A percentile compares a stretch with the other conserved stretches of the same genome.
Conservation (phyloP, 2,797 vertebrate genomes). For the Dipus sagitta region DNA sequence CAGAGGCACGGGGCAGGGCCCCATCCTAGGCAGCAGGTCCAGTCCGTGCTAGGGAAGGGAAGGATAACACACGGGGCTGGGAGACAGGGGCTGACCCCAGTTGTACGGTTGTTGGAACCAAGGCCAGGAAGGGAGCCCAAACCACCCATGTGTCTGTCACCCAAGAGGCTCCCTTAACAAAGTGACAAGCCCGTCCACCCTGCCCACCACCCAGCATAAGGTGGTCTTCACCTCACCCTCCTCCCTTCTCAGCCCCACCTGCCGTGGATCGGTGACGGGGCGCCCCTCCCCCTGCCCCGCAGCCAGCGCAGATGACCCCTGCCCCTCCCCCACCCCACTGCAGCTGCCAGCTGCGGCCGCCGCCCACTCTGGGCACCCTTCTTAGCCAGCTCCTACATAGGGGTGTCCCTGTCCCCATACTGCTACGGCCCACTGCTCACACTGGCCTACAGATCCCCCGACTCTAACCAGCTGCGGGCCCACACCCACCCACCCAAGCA, state of each 20-base stretch:
- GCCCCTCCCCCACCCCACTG: not conserved
- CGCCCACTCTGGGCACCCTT: not conserved
- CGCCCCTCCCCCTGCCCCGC: not conserved
- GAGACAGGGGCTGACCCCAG: not conserved
- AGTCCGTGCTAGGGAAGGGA: not conserved
- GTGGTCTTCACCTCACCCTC: not conserved
- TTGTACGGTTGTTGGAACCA: not conserved
- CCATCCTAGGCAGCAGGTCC: not conserved
- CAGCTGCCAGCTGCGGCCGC: conserved; percentile 22
- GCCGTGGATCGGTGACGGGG: not conserved
- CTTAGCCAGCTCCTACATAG: not conserved
- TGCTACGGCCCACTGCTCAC: not conserved
- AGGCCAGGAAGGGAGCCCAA: not conserved
- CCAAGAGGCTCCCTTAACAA: not conserved
- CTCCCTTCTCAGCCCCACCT: not conserved
- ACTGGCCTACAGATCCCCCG: not conserved
- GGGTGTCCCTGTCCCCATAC: not conserved
- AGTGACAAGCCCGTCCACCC: rapidly evolving
- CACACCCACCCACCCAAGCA: not conserved
- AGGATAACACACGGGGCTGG: not conserved
- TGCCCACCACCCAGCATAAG: rapidly evolving
- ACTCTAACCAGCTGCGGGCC: conserved; percentile 48
- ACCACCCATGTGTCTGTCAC: not conserved
- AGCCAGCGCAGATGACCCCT: not conserved
- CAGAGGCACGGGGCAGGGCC: not conserved